Evolutionary conservation across 2,113 vertebrate species (phyloP).

Genomic region (Pituophis catenifer): DNA sequence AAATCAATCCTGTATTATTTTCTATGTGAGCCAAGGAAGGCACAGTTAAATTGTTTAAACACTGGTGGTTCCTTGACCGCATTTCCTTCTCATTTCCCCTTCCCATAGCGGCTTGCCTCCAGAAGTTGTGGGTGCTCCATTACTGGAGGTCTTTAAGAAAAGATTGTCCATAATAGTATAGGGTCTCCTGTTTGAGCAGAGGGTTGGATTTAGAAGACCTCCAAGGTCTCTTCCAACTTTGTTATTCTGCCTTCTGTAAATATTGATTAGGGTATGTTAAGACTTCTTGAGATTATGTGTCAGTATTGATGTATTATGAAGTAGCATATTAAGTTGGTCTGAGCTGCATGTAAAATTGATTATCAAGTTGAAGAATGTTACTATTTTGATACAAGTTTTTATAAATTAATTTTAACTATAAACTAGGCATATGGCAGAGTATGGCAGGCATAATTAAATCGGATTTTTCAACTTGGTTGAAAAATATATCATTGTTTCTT

Average conservation of each 20-base stretch:
- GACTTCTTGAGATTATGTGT: neutral
- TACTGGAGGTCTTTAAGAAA: neutral
- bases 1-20: neutral
- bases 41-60: neutral
- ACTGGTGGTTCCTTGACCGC: neutral
- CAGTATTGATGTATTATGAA: neutral
- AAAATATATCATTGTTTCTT: neutral
- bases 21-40: neutral
- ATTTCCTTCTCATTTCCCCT: neutral
- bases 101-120: neutral
- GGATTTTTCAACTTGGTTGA: neutral
- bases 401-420: neutral
- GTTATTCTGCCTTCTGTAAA: neutral
- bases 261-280: neutral
- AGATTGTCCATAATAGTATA: neutral
- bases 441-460: neutral
- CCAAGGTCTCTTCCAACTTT: neutral
- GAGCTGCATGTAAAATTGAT: neutral
- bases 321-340: rapidly evolving
- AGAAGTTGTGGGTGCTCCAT: neutral
- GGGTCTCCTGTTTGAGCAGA: neutral
- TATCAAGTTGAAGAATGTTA: neutral
- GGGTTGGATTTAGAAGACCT: neutral
- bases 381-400: neutral
- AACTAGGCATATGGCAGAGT: neutral